Percentiles rank a stretch among this genome's conserved stretches.
phyloP scores from a whole-genome alignment of 2,888 invertebrate species.

The Drepanosiphum platanoidis region DNA sequence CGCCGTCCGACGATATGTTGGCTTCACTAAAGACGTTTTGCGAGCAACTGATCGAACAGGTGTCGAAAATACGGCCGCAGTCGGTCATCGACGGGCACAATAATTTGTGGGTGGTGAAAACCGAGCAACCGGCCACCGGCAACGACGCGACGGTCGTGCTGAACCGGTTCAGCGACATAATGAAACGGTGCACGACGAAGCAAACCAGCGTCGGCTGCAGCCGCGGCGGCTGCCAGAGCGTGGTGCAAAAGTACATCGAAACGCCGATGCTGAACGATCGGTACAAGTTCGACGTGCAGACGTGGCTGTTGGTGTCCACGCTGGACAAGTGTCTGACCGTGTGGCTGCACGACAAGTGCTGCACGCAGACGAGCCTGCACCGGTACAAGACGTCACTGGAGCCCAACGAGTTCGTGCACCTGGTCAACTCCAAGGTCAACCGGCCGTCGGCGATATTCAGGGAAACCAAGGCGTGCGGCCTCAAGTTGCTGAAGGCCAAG shows the following conservation, averaged over 20 bases:
- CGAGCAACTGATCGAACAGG: neutral
- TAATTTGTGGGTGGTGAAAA: slow-evolving; percentile 27
- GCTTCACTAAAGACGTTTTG: too few species aligned
- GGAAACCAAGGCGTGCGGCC: too few species aligned
- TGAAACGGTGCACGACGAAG: rapidly evolving
- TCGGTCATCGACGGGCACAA: slow-evolving; percentile 8
- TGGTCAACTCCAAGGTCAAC: neutral
- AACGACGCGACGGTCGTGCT: neutral
- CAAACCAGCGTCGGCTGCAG: too few species aligned
- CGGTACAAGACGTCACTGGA: too few species aligned
- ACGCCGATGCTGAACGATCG: neutral
- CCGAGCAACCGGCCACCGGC: neutral
- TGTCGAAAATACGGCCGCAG: neutral
- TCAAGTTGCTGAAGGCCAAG: neutral
- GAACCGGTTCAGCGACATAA: too few species aligned
- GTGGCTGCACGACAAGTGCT: slow-evolving; percentile 32
- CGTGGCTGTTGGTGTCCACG: slow-evolving; percentile 26
- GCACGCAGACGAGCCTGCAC: neutral
- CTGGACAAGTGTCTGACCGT: neutral
- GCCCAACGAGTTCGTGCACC: neutral
- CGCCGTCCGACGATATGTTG: too few species aligned
- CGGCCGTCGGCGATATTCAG: neutral
- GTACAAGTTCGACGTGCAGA: neutral
- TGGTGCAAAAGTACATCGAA: slow-evolving; percentile 24
- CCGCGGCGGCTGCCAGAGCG: too few species aligned